Base-by-base conservation (phyloP, 2,888 invertebrate species). In the Meloe dianella region DNA sequence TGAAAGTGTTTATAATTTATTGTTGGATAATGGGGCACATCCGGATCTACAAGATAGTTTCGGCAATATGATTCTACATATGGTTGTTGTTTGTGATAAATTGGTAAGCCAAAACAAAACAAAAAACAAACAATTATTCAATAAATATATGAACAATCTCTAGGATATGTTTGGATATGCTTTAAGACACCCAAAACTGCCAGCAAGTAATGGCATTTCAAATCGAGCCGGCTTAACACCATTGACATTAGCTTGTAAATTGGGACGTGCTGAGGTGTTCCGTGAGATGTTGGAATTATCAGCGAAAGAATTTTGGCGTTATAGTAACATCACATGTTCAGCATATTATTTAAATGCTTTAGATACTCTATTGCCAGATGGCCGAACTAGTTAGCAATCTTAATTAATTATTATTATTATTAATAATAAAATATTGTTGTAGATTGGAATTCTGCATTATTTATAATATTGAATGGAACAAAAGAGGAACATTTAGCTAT, bases 81-180 rank as follows among this genome's bases (percentile, higher is more conserved):
- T 99, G 97, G 96, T 98, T 41, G 98, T 99, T 47, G 97, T 99
- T 68, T 93, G 96, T 80, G 97, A 98, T 85, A 97, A 98, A 85
- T 85, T 96, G 87, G 97, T 97, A 84, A 85, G 86, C 79, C n/a
- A n/a, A 32, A 41, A 60, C 17, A 51, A 41, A 61, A 24, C 9
- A 9, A 9, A 20, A 7, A n/a, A 59, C n/a, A n/a, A n/a, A n/a
- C n/a, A 60, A 56, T 41, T 29, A 9, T 57, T 32, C 35, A 27
- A 20, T n/a, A 58, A 59, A 24, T 35, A 47, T 62, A 22, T 5
- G 12, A 35, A 4, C 12, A 12, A 22, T 51, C 73, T 81, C 71
- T 81, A 97, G 97, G 96, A 96, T 78, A 98, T 98, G 98, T 98
- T 98, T 81, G 96, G 97, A 30, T 98, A 98, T 84, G 98, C 98